Percentiles rank a stretch among this genome's conserved stretches.
Conservation (phyloP, 2,113 vertebrate genomes). For the Protomyctophum bolini region DNA sequence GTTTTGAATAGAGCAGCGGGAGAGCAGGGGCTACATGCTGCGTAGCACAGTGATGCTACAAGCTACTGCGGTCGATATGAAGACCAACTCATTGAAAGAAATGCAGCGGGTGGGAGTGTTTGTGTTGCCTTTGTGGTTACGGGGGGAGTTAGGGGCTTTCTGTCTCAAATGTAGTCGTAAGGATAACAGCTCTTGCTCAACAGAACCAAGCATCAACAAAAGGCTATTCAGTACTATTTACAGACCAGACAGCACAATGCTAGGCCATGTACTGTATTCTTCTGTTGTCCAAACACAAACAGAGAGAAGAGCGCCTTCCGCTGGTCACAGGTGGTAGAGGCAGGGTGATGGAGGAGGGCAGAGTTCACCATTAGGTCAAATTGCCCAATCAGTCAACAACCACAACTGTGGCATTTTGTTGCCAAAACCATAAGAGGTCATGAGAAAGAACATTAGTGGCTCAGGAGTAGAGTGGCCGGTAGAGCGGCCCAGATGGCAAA, state of each 20-base stretch:
- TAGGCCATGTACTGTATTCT: background rate
- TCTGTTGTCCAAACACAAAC: slow-evolving; percentile 46
- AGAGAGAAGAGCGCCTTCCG: slow-evolving; percentile 28
- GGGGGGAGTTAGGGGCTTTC: slow-evolving; percentile 9
- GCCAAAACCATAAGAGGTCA: background rate
- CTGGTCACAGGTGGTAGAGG: slow-evolving; percentile 22
- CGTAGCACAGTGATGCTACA: slow-evolving; percentile 38
- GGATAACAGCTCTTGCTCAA: background rate
- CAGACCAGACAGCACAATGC: background rate
- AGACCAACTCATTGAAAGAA: slow-evolving; percentile 30
- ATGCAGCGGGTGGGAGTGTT: background rate
- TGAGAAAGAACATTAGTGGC: no score
- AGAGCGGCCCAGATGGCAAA: no score
- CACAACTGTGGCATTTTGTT: background rate
- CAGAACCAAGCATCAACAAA: background rate
- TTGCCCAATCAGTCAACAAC: background rate
- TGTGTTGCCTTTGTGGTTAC: background rate
- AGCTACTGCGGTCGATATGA: slow-evolving; percentile 32
- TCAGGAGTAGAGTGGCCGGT: no score
- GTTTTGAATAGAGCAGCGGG: slow-evolving; percentile 65
- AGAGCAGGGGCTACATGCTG: slow-evolving; percentile 47
- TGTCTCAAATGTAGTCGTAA: background rate
- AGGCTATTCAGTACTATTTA: slow-evolving; percentile 4
- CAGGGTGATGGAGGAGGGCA: slow-evolving; percentile 21
- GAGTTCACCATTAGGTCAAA: slow-evolving; percentile 26